Evolutionary conservation across 1,140 invertebrate species (phyloP), one percentile per base, ranked within the genome.

Genomic region (Bradynema listronoti): DNA sequence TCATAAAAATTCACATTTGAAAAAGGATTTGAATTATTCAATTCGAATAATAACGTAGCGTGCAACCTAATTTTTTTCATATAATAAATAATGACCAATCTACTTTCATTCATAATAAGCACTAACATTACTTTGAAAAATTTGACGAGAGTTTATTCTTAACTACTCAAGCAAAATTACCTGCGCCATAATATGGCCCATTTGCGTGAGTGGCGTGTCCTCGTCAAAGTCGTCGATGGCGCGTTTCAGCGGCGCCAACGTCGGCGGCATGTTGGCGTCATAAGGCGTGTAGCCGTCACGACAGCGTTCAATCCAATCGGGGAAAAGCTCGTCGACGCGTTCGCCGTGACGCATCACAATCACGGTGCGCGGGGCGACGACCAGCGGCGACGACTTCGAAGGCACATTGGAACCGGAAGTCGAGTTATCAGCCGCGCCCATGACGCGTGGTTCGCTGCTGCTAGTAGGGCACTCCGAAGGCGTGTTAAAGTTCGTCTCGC

Each of bases 131-230:
- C 56, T 46, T 7, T 53, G 65, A 5, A 32, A 22, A 19, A 57
- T 53, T 27, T 46, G 39, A 24, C 33, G 30, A n/a, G 19, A 43
- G 32, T 25, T 24, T 27, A 68, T 45, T 27, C 24, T 34, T 14
- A 2, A 6, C 24, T 4, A 42, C 27, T 25, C 56, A 41, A 55
- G 57, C 30, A 56, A 62, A 34, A 57, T 29, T 30, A 58, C 53
- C 51, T 63, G 49, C 41, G 63, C 57, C n/a, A 73, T 29, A n/a
- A 66, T 22, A 41, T 78, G 68, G 0, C 83, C 83, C 52, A 93
- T 82, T 42, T 87, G 86, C 4, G 91, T 94, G 46, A 94, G 79
- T 32, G 91, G 90, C 29, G 86, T 86, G 78, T 95, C 91, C 62
- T 86, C 85, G 49, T 84, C 81, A 79, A 86, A 91, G 51, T 85